These are phyloP conservation scores for Labeo calbasu DNA, from an alignment of 2,797 vertebrate genomes.

Conservation along the genomic window DNA sequence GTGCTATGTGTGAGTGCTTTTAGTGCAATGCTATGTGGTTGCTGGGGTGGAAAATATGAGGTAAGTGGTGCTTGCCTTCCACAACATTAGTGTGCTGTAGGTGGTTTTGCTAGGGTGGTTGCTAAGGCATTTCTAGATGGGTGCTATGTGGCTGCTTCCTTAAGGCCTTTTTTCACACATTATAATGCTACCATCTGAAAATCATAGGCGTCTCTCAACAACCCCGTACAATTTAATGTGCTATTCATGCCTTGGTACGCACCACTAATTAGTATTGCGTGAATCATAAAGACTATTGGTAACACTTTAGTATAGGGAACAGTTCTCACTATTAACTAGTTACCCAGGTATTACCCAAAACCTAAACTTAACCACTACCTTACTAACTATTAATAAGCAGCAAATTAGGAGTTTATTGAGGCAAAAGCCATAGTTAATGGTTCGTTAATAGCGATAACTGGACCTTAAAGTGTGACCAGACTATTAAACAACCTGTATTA, in stretches of 20 bases:
- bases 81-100: background rate
- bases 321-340: too few relatives aligned
- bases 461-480: background rate
- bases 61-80: background rate
- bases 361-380: too few relatives aligned
- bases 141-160: conserved; percentile 1
- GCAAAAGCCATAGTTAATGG: too few relatives aligned
- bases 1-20: conserved; percentile 10
- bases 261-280: conserved; percentile 22
- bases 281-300: background rate
- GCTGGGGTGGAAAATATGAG: conserved; percentile 26
- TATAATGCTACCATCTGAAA: background rate
- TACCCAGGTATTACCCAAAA: too few relatives aligned
- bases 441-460: too few relatives aligned
- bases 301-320: too few relatives aligned
- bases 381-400: too few relatives aligned
- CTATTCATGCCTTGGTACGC: background rate
- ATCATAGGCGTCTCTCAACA: background rate
- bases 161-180: background rate
- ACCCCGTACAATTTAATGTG: background rate
- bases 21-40: conserved; percentile 3
- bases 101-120: conserved; percentile 14
- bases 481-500: conserved; percentile 21
- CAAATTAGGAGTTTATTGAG: too few relatives aligned
- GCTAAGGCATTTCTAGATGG: conserved; percentile 17